A percentile compares a stretch with the other conserved stretches of the same genome.
Conservation (phyloP, 2,797 vertebrate genomes). For the Podarcis lilfordi region DNA sequence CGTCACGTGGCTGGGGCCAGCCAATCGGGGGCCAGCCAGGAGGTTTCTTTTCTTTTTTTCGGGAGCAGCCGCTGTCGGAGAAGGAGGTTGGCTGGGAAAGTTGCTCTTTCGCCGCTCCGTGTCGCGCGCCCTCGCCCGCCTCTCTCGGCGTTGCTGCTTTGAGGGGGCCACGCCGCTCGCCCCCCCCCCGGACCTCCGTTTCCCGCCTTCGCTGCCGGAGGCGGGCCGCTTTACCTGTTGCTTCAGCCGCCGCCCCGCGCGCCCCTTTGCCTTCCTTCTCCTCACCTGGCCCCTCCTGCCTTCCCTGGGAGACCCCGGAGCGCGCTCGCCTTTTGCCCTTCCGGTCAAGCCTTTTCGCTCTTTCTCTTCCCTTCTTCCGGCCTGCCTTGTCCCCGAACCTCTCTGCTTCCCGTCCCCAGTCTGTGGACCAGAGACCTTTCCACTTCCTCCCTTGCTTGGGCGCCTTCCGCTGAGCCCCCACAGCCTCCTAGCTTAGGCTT, state of each 20-base stretch:
- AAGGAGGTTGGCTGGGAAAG: not conserved
- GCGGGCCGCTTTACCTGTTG: not conserved
- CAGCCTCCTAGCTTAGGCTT: too few species aligned
- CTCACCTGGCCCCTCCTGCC: not conserved
- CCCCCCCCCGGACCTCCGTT: not conserved
- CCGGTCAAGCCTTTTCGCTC: not conserved
- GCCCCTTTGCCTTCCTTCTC: too few species aligned
- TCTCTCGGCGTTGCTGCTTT: slow-evolving; percentile 24
- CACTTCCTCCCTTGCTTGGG: not conserved
- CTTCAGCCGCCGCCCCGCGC: not conserved
- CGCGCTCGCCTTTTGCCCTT: not conserved
- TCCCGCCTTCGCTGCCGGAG: not conserved
- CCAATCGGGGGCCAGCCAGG: slow-evolving; percentile 31
- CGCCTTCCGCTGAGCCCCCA: not conserved
- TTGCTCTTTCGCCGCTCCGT: not conserved
- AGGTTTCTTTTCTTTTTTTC: not conserved
- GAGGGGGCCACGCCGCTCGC: not conserved
- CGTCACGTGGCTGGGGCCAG: slow-evolving; percentile 17
- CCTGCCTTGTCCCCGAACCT: not conserved
- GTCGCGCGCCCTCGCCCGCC: not conserved
- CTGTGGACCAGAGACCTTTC: not conserved
- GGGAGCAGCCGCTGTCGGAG: not conserved
- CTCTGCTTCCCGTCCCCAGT: too few species aligned
- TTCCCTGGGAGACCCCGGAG: not conserved
- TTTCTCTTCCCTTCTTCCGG: not conserved